Conservation (phyloP, 2,888 invertebrate genomes). For the Julus scanicus region DNA sequence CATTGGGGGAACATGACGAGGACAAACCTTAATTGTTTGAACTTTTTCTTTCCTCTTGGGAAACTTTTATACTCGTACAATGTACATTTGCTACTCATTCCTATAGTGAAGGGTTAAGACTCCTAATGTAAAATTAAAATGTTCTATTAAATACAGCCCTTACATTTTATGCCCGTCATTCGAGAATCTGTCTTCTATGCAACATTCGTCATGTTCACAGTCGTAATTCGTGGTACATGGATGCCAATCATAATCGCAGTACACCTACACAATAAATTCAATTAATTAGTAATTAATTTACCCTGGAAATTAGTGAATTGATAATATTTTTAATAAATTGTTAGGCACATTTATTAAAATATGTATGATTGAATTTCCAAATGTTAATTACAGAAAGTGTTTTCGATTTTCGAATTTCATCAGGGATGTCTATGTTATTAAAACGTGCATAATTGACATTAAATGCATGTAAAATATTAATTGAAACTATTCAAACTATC, state of each 20-base stretch:
- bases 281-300: background rate
- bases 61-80: background rate
- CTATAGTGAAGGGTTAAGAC: background rate
- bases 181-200: conserved; percentile 23
- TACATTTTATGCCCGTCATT: conserved; percentile 9
- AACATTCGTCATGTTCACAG: conserved; percentile 37
- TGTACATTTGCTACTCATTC: background rate
- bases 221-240: background rate
- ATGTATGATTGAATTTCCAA: no score
- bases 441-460: no score
- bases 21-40: background rate
- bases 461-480: no score
- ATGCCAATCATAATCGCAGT: conserved; percentile 13
- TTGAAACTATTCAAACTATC: no score
- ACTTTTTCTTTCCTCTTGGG: background rate
- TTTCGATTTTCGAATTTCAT: no score
- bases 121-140: no score
- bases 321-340: no score
- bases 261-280: background rate
- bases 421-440: no score
- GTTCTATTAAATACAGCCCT: background rate
- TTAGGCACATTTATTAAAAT: background rate
- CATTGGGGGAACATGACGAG: conserved; percentile 3
- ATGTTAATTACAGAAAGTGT: no score
- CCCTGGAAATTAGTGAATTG: background rate